Evolutionary conservation across 2,888 invertebrate genomes (phyloP).

Genomic region (Thereva nobilitata): DNA sequence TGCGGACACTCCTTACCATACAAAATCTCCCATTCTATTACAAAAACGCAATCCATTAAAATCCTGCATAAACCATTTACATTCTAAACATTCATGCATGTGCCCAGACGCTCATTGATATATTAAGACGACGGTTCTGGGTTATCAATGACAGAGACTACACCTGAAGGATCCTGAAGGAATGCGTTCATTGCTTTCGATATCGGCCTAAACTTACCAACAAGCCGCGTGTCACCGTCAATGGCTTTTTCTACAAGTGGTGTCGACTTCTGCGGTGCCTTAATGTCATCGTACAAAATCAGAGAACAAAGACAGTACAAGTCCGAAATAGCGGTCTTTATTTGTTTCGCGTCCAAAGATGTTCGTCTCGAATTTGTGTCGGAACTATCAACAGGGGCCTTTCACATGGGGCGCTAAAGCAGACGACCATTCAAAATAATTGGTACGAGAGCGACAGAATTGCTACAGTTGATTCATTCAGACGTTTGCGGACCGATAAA

Average conservation of each 20-base stretch:
- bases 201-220: conserved; percentile 31
- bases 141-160: too few species aligned
- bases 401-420: too few species aligned
- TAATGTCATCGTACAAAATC: conserved; percentile 37
- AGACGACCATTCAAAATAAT: too few species aligned
- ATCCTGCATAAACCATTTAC: conserved; percentile 6
- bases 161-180: too few species aligned
- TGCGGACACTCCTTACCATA: too few species aligned
- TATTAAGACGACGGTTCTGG: too few species aligned
- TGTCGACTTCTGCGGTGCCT: conserved; percentile 42
- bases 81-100: conserved; percentile 34
- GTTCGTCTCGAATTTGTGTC: conserved; percentile 41
- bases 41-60: conserved; percentile 16
- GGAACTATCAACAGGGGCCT: conserved; percentile 39
- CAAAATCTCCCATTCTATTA: background rate
- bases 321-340: conserved; percentile 42
- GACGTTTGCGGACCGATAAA: too few species aligned
- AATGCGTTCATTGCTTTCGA: conserved; percentile 34
- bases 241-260: conserved; percentile 41
- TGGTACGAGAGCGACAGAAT: too few species aligned
- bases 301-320: conserved; percentile 34
- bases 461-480: too few species aligned
- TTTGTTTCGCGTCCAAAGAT: conserved; percentile 40
- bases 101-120: conserved; percentile 20
- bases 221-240: conserved; percentile 29